A percentile compares a stretch with the other conserved stretches of the same genome.
Conservation (phyloP, 2,113 vertebrate species). For the Neodon shergylaensis region DNA sequence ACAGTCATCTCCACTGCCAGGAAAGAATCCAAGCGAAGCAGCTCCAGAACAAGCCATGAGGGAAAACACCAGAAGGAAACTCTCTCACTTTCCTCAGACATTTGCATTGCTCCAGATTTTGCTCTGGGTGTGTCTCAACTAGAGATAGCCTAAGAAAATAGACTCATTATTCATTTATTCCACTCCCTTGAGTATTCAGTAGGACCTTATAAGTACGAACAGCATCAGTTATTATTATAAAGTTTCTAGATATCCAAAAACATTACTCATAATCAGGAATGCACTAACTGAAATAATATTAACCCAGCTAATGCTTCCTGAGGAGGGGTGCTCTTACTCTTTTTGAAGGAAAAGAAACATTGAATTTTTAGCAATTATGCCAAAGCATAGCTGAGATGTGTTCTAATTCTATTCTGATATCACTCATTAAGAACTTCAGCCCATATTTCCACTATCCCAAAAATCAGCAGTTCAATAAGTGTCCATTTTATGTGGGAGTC, state of each 20-base stretch:
- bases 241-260: not conserved
- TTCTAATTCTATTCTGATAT: not conserved
- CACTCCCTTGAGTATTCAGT: not conserved
- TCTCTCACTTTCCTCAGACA: not conserved
- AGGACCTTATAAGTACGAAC: not conserved
- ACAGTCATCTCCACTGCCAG: constrained; percentile 12
- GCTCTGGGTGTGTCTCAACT: not conserved
- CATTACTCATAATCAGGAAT: not conserved
- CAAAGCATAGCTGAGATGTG: not conserved
- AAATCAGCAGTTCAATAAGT: not conserved
- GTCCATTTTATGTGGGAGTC: no score
- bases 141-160: not conserved
- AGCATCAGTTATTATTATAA: not conserved
- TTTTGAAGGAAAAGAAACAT: not conserved
- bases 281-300: not conserved
- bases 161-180: not conserved
- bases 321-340: not conserved
- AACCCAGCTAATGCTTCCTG: not conserved
- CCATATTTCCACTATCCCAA: not conserved
- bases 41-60: not conserved
- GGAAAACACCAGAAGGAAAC: constrained; percentile 38
- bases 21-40: not conserved
- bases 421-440: not conserved
- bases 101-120: constrained; percentile 37
- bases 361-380: not conserved